Evolutionary conservation across 2,797 vertebrate genomes (phyloP).

Genomic region (Periophthalmus magnuspinnatus): DNA sequence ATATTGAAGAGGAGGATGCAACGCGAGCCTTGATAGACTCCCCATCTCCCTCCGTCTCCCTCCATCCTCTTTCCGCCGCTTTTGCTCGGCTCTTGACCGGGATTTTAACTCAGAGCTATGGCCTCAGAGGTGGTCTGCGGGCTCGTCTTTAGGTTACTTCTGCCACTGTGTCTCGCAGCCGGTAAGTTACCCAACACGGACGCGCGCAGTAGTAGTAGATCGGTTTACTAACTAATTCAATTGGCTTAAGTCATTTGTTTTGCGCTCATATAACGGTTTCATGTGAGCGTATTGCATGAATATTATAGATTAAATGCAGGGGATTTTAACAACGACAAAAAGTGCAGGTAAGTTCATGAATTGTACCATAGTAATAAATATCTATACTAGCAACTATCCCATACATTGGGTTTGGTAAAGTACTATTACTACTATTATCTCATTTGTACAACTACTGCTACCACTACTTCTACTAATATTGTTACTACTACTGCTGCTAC

Average conservation of each 20-base stretch:
- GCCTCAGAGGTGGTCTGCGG: conserved; percentile 95
- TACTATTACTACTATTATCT: not conserved
- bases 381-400: too few relatives aligned
- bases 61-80: conserved; percentile 9
- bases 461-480: too few relatives aligned
- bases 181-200: conserved; percentile 76
- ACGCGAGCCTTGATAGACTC: conserved; percentile 45
- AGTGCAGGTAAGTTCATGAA: not conserved
- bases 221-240: not conserved
- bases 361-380: not conserved
- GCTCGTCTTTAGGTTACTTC: conserved; percentile 91
- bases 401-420: too few relatives aligned
- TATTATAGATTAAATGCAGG: not conserved
- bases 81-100: not conserved
- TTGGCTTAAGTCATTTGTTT: not conserved
- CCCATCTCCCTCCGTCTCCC: conserved; percentile 44
- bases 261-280: not conserved
- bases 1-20: conserved; percentile 44
- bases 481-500: not conserved
- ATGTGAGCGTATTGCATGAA: not conserved
- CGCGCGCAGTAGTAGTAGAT: not conserved
- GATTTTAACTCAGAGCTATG: conserved; percentile 72
- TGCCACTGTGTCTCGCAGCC: conserved; percentile 89
- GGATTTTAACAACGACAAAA: not conserved
- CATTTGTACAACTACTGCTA: not conserved